Base-by-base conservation (phyloP, 1,140 invertebrate species). In the Papilio machaon region DNA sequence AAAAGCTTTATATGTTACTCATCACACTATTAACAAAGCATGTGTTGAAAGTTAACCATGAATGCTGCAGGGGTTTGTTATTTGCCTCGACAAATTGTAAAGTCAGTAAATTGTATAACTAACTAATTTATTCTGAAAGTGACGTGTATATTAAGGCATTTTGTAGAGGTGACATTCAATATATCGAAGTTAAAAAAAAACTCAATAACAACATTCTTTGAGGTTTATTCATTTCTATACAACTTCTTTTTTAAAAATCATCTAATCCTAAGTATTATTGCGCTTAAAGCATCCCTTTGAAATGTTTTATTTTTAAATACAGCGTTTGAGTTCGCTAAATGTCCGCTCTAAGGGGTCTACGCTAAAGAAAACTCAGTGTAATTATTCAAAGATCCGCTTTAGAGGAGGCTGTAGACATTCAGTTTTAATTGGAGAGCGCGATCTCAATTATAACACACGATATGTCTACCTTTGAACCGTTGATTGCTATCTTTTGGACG, bases 401-500 rank as follows among this genome's bases (percentile, higher is more conserved):
- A 83, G 80, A 52, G 70, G 83, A 83, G 86, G 74, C 74, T 87
- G 85, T 89, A 94, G 91, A 94, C 88, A 89, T 92, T 90, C 87
- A 82, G 78, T 90, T 90, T 92, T 94, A 93, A 94, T 94, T 94
- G 91, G 91, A 93, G 90, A 83, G 87, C 82, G 78, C 81, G 83
- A 86, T 85, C 91, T 92, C 91, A 90, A 90, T 92, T 92, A 94
- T 89, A 85, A 90, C 88, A 92, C 84, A 90, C 88, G 85, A 84
- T 87, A 87, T 89, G 86, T 83, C 84, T 85, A 84, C 86, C 91
- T 92, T 93, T 94, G 91, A 92, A 89, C 88, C 89, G 47, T 79
- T 88, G 89, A 92, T 91, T 91, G 88, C 90, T 91, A 85, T 92
- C 89, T 92, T 88, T 74, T 78, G 74, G n/a, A 60, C 73, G 81